Evolutionary conservation across 2,888 invertebrate genomes (phyloP), one percentile per base, ranked within the genome.

Genomic region (Plebejus argus): DNA sequence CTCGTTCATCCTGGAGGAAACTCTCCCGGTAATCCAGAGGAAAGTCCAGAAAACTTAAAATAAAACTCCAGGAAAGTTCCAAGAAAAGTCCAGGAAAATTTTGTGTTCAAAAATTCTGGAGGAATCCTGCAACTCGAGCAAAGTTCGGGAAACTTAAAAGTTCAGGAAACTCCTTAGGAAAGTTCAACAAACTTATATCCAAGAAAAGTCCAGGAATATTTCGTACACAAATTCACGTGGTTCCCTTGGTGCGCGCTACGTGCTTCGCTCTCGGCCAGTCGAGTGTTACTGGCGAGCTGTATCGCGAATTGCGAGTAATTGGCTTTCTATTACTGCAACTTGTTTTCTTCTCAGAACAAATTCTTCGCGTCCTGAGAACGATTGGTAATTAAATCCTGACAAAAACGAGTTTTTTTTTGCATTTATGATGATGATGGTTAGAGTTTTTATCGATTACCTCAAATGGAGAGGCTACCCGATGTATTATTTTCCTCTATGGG

Each of bases 1-100:
- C 53, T 89, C 90, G 82, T 91, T 92, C 92, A 91, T 92, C 79
- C 61, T 23, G 61, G 28, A 66, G 39, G 8, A 45, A 45, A 45
- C 45, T 45, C 10, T 45, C 45, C 45, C 10, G 45, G 10, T 45
- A 12, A 45, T 45, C 45, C 45, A 45, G 10, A 45, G 45, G 10
- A 45, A 45, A 45, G 2, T 45, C 10, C 45, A 10, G 45, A 10
- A 45, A 45, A 45, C 10, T 45, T 45, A 45, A 12, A 10, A 45
- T 10, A 2, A 10, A 45, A 10, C 45, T 45, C 45, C 45, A 45
- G 45, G 45, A 45, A 45, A 10, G 1, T 10, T 10, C 10, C 10
- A 10, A 12, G 45, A 45, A 10, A 12, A 12, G 10, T 45, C 10
- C 10, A 12, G 39, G 39, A 39, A 39, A 10, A 39, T 10, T 0